These are phyloP conservation scores for Melipona beecheii DNA, from an alignment of 2,888 invertebrate species.

Conservation along the genomic window DNA sequence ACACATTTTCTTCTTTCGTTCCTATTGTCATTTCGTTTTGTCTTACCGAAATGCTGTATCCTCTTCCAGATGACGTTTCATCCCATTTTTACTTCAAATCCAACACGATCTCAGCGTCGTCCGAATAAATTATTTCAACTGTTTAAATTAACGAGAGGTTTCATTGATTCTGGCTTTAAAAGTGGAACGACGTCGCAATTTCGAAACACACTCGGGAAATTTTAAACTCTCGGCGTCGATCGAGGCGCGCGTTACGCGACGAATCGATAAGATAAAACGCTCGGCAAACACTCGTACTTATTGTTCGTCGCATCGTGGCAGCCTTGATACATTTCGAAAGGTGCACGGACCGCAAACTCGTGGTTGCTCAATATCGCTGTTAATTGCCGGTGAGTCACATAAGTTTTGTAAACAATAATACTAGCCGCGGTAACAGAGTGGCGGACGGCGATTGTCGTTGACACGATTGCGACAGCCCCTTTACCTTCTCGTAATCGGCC, in stretches of 20 bases:
- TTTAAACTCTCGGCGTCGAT: not conserved
- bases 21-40: not conserved
- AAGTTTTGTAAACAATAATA: conserved; percentile 64
- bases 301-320: conserved; percentile 10
- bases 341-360: conserved; percentile 45
- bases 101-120: not conserved
- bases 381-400: conserved; percentile 63
- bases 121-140: not conserved
- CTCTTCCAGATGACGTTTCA: conserved; percentile 39
- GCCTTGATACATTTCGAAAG: conserved; percentile 65
- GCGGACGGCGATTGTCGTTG: conserved; percentile 34
- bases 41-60: not conserved
- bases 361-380: conserved; percentile 59
- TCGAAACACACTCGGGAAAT: not conserved
- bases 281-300: not conserved
- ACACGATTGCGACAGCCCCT: conserved; percentile 38
- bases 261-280: conserved; percentile 62
- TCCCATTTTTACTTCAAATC: conserved; percentile 5
- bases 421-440: conserved; percentile 11
- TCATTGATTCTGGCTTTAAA: not conserved
- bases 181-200: too few relatives aligned
- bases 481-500: conserved; percentile 29
- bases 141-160: not conserved
- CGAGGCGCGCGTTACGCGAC: not conserved
- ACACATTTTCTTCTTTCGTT: not conserved